Conservation (phyloP, 2,113 vertebrate genomes). For the Pongo pygmaeus region DNA sequence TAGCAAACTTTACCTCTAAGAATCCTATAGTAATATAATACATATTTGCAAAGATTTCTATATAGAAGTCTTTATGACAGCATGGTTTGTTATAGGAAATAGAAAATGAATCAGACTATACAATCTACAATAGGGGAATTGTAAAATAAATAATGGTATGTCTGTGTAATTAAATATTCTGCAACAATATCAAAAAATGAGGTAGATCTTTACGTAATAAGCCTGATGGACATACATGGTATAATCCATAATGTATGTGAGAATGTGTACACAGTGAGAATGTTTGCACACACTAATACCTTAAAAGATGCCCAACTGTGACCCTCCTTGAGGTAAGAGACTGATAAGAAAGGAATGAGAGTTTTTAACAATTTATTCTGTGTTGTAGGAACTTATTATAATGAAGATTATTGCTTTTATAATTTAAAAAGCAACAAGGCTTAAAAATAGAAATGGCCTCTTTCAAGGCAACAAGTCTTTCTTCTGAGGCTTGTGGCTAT, state of each 20-base stretch:
- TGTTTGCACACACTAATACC: not conserved
- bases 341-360: not conserved
- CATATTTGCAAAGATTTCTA: not conserved
- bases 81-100: not conserved
- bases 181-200: not conserved
- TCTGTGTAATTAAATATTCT: not conserved
- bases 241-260: not conserved
- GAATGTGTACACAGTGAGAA: not conserved
- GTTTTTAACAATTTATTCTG: not conserved
- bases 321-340: not conserved
- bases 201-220: not conserved
- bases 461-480: not conserved
- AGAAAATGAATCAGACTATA: not conserved
- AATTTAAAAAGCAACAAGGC: constrained; percentile 16
- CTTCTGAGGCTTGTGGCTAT: not conserved
- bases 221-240: not conserved
- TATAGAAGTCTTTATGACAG: not conserved
- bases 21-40: not conserved
- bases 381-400: not conserved
- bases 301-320: not conserved
- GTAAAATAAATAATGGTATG: not conserved
- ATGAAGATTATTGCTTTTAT: not conserved
- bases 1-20: not conserved
- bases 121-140: not conserved
- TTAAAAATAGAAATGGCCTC: not conserved